Percentiles rank a stretch among this genome's conserved stretches.
phyloP scores from a whole-genome alignment of 1,140 invertebrate species.

The Stegodyphus mimosarum region DNA sequence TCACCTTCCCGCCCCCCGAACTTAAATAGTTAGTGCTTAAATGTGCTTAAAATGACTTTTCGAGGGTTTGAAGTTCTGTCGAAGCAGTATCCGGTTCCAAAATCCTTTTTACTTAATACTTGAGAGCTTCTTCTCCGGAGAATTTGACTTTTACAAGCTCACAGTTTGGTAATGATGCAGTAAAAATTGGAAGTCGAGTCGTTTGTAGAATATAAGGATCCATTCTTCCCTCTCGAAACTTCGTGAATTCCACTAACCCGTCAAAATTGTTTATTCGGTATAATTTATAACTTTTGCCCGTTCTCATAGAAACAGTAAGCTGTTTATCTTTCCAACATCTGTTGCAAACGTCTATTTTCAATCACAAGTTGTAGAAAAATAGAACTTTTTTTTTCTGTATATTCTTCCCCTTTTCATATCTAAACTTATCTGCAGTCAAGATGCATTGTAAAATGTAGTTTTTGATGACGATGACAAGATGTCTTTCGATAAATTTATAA shows the following conservation, averaged over 20 bases:
- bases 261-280: conserved; percentile 57
- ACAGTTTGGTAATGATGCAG: conserved; percentile 51
- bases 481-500: no score
- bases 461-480: no score
- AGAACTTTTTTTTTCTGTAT: background rate
- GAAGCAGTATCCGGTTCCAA: conserved; percentile 20
- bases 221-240: conserved; percentile 27
- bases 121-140: conserved; percentile 42
- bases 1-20: no score
- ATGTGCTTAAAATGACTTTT: background rate
- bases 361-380: conserved; percentile 9
- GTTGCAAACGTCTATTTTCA: conserved; percentile 42
- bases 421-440: no score
- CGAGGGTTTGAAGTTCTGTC: conserved; percentile 4
- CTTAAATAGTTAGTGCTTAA: background rate
- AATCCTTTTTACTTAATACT: conserved; percentile 11
- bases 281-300: conserved; percentile 51
- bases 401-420: background rate
- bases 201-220: conserved; percentile 33
- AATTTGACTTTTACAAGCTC: conserved; percentile 56
- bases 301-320: conserved; percentile 40
- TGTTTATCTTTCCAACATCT: conserved; percentile 60
- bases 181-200: conserved; percentile 39
- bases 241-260: conserved; percentile 46
- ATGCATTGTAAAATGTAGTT: no score